Percentiles rank a stretch among this genome's conserved stretches.
These are phyloP conservation scores for Flabesymbios commensalis DNA, from an alignment of 2,888 invertebrate species.

Conservation along the genomic window DNA sequence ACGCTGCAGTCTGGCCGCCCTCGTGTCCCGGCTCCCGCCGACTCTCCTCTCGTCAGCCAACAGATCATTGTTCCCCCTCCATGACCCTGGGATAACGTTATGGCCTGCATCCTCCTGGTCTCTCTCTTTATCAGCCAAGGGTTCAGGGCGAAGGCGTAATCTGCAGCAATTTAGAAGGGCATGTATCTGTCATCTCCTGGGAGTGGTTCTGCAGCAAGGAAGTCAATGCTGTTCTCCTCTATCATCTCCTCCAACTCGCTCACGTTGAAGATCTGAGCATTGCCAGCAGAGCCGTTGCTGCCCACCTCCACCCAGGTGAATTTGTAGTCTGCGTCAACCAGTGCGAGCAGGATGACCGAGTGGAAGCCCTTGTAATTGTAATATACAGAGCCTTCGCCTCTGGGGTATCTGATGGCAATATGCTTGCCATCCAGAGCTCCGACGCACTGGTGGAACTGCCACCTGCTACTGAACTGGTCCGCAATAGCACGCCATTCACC, in stretches of 20 bases:
- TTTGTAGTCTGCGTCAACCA: conserved; percentile 19
- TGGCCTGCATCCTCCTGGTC: not conserved
- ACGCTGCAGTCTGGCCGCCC: not conserved
- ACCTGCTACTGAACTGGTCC: conserved; percentile 6
- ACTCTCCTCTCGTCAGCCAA: not conserved
- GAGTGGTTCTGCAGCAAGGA: too few relatives aligned
- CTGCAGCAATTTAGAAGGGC: conserved; percentile 2
- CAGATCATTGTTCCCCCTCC: conserved; percentile 3
- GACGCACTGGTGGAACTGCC: conserved; percentile 22
- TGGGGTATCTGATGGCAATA: conserved; percentile 8
- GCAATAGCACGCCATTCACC: conserved; percentile 19
- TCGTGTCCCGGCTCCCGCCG: not conserved
- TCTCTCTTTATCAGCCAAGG: not conserved
- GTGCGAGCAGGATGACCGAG: conserved; percentile 15
- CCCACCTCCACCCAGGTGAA: conserved; percentile 29
- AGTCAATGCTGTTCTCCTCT: too few relatives aligned
- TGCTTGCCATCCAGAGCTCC: conserved; percentile 22
- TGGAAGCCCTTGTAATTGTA: conserved; percentile 14
- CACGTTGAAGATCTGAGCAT: conserved; percentile 30
- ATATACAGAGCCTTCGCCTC: not conserved
- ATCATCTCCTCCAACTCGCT: too few relatives aligned
- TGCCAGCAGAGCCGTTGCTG: conserved; percentile 21
- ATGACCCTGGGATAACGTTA: conserved; percentile 11
- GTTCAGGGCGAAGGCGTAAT: conserved; percentile 5
- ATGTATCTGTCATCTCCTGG: too few relatives aligned